Conservation (phyloP, 2,797 vertebrate genomes). For the Oreonectes daqikongensis region DNA sequence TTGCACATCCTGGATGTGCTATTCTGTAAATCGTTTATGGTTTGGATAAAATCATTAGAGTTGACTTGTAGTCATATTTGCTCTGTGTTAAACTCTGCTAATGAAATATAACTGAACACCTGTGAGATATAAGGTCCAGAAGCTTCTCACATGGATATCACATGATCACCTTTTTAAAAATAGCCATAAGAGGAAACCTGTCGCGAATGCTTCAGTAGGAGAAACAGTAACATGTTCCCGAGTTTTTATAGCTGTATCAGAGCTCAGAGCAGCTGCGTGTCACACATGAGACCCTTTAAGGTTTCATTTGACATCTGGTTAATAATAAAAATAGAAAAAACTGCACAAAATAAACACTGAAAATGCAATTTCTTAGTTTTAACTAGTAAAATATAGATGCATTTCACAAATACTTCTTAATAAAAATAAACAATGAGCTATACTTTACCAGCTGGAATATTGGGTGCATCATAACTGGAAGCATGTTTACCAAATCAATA, state of each 20-base stretch:
- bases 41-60: background rate
- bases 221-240: conserved; percentile 8
- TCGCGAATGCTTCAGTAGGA: conserved; percentile 13
- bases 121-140: background rate
- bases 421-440: background rate
- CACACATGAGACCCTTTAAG: background rate
- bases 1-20: background rate
- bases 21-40: background rate
- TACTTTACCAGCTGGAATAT: background rate
- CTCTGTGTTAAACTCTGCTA: background rate
- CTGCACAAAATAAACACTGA: background rate
- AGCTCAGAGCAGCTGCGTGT: conserved; percentile 14
- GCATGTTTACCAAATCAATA: background rate
- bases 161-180: conserved; percentile 36
- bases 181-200: conserved; percentile 30
- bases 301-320: conserved; percentile 1
- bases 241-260: conserved; percentile 41
- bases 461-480: background rate
- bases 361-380: background rate
- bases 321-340: background rate
- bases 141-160: conserved; percentile 10
- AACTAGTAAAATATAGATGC: background rate
- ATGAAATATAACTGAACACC: background rate
- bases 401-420: background rate
- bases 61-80: background rate